Evolutionary conservation across 2,113 vertebrate species (phyloP), one percentile per base, ranked within the genome.

Genomic region (Rissa tridactyla): DNA sequence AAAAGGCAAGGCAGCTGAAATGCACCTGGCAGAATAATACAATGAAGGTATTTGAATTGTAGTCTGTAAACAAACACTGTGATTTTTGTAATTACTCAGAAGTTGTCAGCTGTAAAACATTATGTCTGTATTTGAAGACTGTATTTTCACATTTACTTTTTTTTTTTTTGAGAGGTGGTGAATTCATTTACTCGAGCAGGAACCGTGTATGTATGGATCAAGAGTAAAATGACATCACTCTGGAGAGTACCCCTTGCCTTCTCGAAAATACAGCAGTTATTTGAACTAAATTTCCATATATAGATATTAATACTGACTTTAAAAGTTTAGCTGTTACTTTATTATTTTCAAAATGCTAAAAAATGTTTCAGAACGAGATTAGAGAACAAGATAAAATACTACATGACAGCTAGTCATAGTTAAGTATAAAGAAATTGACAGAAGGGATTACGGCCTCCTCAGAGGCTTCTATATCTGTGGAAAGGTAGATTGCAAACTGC

Each of bases 61-160:
- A 88, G 71, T 91, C 66, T 91, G 68, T 89, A 70, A 94, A 90
- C 80, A 90, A 96, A 94, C 44, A 72, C 40, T 73, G 61, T 85
- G 25, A 46, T 61, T 91, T 75, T 91, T 14, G 2, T 91, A 86
- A 90, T 92, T 66, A 72, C 17, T 64, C 54, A 65, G 70, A 76
- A 87, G 32, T 36, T 86, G 42, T 85, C 70, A 94, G 78, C 66
- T 90, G 54, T 91, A 82, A 95, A 92, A 83, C 15, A 30, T 38
- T 57, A 27, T 38, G 46, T 70, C 64, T 91, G 36, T 91, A 82
- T 92, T 15, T 75, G 54, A 90, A 90, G 55, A 89, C 6, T 70
- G 40, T 76, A 60, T 75, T 90, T 90, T 79, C 22, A 10, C 27
- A 2, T 75, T 38, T 78, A 23, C 18, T 36, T 69, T 51, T 25